Percentiles rank a stretch among this genome's conserved stretches.
Conservation (phyloP, 92 coral and sea anemone genomes). For the Palythoa grandis region DNA sequence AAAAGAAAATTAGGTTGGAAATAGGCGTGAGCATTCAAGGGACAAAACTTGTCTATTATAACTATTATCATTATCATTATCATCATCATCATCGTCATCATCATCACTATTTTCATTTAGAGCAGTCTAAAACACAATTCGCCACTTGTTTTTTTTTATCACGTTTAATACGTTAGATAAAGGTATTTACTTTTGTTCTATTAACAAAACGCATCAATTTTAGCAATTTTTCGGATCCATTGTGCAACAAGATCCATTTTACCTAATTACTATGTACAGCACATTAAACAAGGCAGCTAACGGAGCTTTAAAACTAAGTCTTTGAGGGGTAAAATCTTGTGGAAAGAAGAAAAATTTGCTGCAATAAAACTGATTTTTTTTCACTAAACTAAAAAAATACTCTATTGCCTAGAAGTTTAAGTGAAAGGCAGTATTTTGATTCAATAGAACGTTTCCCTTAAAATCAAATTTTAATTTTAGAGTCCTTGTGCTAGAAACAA, state of each 20-base stretch:
- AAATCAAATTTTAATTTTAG: not conserved
- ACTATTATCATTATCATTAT: no score
- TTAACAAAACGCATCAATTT: not conserved
- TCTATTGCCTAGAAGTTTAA: not conserved
- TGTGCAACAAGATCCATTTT: not conserved
- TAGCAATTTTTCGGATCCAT: not conserved
- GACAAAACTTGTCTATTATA: no score
- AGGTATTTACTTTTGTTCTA: not conserved
- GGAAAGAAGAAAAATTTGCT: not conserved
- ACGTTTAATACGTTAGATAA: not conserved
- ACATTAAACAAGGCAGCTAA: not conserved
- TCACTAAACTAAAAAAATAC: not conserved
- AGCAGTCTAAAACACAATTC: not conserved
- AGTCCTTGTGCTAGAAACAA: not conserved
- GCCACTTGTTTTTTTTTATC: not conserved
- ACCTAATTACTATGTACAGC: constrained; percentile 11
- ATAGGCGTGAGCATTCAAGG: no score
- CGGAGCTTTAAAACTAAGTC: not conserved
- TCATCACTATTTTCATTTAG: not conserved
- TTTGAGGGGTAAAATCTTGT: not conserved
- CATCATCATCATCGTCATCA: no score
- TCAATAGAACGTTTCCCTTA: not conserved
- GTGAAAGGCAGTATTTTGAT: not conserved
- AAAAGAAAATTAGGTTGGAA: no score
- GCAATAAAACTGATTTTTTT: not conserved